Conservation (phyloP, 53 echinoderm and acorn worm genomes). For the Antedon mediterranea region DNA sequence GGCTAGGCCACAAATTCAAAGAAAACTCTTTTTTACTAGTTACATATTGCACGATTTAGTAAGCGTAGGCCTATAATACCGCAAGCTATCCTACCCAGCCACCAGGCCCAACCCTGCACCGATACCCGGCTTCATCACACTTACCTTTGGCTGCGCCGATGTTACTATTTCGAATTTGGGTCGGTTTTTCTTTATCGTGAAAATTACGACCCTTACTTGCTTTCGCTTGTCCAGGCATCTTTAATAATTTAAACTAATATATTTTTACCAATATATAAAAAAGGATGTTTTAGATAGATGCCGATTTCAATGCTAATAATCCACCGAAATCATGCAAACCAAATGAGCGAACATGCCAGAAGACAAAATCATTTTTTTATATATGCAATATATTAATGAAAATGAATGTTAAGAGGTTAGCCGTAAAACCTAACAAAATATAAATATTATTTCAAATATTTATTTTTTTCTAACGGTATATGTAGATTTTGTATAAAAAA, state of each 20-base stretch:
- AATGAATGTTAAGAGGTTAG: too few species aligned
- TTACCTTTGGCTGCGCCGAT: slow-evolving; percentile 65
- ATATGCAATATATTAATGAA: too few species aligned
- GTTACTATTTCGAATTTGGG: slow-evolving; percentile 41
- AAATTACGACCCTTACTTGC: slow-evolving; percentile 11
- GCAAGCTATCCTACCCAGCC: too few species aligned
- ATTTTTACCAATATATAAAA: background rate
- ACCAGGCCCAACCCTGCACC: too few species aligned
- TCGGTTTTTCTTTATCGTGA: slow-evolving; percentile 65
- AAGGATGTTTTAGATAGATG: background rate
- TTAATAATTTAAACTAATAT: background rate
- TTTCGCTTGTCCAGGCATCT: slow-evolving; percentile 13
- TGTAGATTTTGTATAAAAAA: background rate
- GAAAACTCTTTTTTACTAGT: too few species aligned
- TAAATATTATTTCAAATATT: background rate
- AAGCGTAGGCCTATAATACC: too few species aligned
- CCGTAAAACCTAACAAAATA: background rate
- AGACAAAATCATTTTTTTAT: background rate
- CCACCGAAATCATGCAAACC: background rate
- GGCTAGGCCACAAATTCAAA: too few species aligned
- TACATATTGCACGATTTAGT: too few species aligned
- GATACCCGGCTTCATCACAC: too few species aligned
- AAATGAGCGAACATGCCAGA: background rate
- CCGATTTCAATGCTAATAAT: background rate
- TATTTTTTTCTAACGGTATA: background rate